Evolutionary conservation across 1,140 invertebrate genomes (phyloP).

Genomic region (Apocrypta bakeri): DNA sequence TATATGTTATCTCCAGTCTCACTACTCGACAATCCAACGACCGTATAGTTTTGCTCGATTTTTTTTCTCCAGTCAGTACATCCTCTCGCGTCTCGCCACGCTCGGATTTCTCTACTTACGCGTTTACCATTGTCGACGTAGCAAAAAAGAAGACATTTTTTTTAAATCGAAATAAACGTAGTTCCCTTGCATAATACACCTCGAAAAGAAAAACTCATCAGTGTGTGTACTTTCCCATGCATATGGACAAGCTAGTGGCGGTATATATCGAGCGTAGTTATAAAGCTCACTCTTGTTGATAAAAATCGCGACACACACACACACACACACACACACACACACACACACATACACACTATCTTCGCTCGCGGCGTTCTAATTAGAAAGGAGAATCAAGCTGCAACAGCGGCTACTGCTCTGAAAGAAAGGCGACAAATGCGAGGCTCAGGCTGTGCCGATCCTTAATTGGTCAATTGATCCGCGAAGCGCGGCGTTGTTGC

Average conservation of each 20-base stretch:
- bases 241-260: no score
- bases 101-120: background rate
- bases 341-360: background rate
- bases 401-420: background rate
- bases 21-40: slow-evolving; percentile 13
- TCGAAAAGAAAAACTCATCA: background rate
- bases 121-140: no score
- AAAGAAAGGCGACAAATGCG: slow-evolving; percentile 46
- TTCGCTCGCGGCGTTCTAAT: slow-evolving; percentile 41
- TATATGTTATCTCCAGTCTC: background rate
- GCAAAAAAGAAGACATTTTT: no score
- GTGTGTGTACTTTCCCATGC: slow-evolving; percentile 34
- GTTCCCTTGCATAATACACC: background rate
- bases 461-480: slow-evolving; percentile 53
- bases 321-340: no score
- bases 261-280: background rate
- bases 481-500: background rate
- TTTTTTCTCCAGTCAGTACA: background rate
- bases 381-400: slow-evolving; percentile 30
- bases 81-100: background rate
- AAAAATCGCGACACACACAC: slow-evolving; percentile 26
- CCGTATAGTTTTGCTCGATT: background rate
- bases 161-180: background rate
- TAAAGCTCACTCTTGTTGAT: background rate
- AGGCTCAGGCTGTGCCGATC: background rate